Conservation (phyloP, 1,140 invertebrate species). For the Akabosia matsudoensis region DNA sequence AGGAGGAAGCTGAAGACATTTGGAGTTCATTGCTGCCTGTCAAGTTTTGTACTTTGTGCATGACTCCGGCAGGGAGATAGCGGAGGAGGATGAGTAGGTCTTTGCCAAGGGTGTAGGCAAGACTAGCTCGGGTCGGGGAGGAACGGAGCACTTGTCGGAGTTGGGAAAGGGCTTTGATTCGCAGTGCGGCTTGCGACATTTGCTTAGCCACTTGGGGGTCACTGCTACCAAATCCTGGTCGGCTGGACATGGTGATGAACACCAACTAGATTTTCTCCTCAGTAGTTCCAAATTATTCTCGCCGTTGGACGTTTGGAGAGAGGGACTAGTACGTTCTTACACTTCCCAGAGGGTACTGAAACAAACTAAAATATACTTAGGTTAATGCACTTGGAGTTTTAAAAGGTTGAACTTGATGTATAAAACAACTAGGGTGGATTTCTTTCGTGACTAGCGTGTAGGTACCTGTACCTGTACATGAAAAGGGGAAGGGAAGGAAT, state of each 20-base stretch:
- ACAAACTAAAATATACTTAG: neutral
- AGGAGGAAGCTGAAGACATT: neutral
- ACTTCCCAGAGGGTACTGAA: neutral
- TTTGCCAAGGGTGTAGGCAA: conserved; percentile 31
- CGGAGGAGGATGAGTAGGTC: conserved; percentile 35
- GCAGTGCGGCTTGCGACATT: neutral
- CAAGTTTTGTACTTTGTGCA: conserved; percentile 26
- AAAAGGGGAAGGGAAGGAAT: no score
- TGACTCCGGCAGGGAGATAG: conserved; percentile 25
- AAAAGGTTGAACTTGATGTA: neutral
- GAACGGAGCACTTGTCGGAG: conserved; percentile 26
- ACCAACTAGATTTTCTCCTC: neutral
- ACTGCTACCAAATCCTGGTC: neutral
- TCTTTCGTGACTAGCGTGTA: no score
- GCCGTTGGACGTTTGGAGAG: no score
- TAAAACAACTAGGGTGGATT: no score
- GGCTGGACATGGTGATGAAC: neutral
- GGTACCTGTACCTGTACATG: no score
- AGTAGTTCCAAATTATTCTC: no score
- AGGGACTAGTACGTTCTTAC: no score
- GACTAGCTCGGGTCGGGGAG: conserved; percentile 5
- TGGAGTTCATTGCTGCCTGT: neutral
- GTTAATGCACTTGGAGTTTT: neutral
- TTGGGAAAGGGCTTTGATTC: conserved; percentile 29
- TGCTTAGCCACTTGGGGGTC: conserved; percentile 2